Percentiles rank a stretch among this genome's conserved stretches.
These are phyloP conservation scores for Anableps anableps DNA, from an alignment of 2,797 vertebrate species.

Conservation along the genomic window DNA sequence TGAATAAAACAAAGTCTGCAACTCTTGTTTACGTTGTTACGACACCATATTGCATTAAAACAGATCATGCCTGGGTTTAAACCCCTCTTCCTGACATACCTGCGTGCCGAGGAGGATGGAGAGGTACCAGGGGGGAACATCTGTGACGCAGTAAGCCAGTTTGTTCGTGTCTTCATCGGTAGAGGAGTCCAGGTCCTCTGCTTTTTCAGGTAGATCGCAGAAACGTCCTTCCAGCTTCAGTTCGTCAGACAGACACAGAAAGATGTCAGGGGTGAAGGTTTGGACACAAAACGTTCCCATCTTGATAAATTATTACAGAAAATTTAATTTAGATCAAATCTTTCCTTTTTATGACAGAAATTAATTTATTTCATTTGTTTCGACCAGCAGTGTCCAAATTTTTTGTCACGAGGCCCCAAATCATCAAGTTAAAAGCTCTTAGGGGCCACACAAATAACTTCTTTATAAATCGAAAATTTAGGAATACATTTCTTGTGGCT, in stretches of 20 bases:
- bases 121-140: slow-evolving; percentile 93
- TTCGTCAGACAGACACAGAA: slow-evolving; percentile 7
- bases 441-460: no score
- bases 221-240: slow-evolving; percentile 79
- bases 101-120: slow-evolving; percentile 94
- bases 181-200: slow-evolving; percentile 35
- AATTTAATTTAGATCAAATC: not conserved
- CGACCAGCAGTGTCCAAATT: not conserved
- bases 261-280: not conserved
- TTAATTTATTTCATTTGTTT: not conserved
- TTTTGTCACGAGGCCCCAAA: no score
- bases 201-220: slow-evolving; percentile 57
- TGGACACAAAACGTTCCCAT: not conserved
- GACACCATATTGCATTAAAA: not conserved
- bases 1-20: slow-evolving; percentile 15
- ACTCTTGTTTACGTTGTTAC: slow-evolving; percentile 30
- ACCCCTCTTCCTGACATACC: slow-evolving; percentile 73
- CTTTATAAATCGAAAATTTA: no score
- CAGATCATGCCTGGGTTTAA: not conserved
- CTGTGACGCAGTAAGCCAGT: slow-evolving; percentile 87
- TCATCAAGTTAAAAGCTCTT: no score
- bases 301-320: not conserved
- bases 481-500: no score
- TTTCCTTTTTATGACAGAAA: not conserved
- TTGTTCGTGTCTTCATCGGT: slow-evolving; percentile 59